Percentiles rank a stretch among this genome's conserved stretches.
Conservation (phyloP, 2,113 vertebrate species). For the Corynorhinus townsendii region DNA sequence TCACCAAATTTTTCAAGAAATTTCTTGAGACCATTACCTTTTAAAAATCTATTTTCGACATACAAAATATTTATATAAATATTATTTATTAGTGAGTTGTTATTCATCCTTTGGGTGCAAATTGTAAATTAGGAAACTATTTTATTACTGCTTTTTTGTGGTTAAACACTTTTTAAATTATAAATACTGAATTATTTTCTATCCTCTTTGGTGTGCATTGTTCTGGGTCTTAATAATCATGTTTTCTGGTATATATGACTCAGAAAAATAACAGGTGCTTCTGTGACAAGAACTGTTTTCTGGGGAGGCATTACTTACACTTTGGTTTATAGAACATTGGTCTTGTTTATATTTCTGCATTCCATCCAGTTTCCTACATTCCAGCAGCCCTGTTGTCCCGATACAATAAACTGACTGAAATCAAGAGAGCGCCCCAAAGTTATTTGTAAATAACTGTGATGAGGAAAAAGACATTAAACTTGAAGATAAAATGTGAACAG, state of each 20-base stretch:
- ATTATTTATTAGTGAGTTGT: conserved; percentile 88
- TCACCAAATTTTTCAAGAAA: conserved; percentile 75
- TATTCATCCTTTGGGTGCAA: conserved; percentile 88
- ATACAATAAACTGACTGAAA: conserved; percentile 65
- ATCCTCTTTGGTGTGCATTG: conserved; percentile 78
- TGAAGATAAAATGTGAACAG: conserved; percentile 83
- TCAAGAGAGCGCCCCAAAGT: conserved; percentile 74
- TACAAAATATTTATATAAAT: conserved; percentile 86
- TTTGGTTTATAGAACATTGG: conserved; percentile 67
- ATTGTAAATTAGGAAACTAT: conserved; percentile 87
- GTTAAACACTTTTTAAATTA: conserved; percentile 86
- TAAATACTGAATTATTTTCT: conserved; percentile 85
- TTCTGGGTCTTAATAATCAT: conserved; percentile 68
- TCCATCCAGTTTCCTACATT: conserved; percentile 79
- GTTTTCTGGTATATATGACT: conserved; percentile 74
- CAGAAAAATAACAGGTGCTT: conserved; percentile 77
- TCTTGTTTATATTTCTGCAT: conserved; percentile 77
- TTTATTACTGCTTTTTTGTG: conserved; percentile 90
- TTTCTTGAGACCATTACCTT: conserved; percentile 82
- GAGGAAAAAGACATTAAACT: conserved; percentile 75
- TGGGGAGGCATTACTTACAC: conserved; percentile 72
- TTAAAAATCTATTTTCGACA: conserved; percentile 77
- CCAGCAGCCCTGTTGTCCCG: conserved; percentile 69
- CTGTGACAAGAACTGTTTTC: conserved; percentile 70
- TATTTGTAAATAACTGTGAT: conserved; percentile 79